Conservation (phyloP, 2,797 vertebrate genomes). For the Sandelia bainsii region DNA sequence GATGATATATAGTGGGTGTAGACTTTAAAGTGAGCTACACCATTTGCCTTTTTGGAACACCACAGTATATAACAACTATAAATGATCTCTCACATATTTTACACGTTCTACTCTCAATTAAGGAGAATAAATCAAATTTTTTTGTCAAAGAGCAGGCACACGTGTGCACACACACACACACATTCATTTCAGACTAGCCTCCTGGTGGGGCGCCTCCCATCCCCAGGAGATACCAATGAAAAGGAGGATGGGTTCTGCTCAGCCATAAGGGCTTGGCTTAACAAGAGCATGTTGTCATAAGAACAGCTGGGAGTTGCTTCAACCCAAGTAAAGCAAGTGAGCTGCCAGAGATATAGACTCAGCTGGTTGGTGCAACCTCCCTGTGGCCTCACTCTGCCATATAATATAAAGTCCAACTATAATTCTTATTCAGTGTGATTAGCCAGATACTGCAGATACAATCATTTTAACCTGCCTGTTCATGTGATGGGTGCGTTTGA, state of each 20-base stretch:
- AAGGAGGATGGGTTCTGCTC: slow-evolving; percentile 73
- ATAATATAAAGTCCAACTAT: slow-evolving; percentile 46
- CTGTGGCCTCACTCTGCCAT: slow-evolving; percentile 51
- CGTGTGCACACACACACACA: slow-evolving; percentile 44
- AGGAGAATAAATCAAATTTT: slow-evolving; percentile 46
- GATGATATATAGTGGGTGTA: slow-evolving; percentile 26
- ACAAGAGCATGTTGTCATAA: slow-evolving; percentile 80
- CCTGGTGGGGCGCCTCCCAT: slow-evolving; percentile 70
- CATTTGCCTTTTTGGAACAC: background rate
- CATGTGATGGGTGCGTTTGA: slow-evolving; percentile 77
- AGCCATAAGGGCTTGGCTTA: slow-evolving; percentile 73
- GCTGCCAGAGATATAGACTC: slow-evolving; percentile 72
- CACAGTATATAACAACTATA: background rate
- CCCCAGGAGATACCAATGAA: slow-evolving; percentile 66
- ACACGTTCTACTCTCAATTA: slow-evolving; percentile 44
- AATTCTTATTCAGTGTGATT: slow-evolving; percentile 53
- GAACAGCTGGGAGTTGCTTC: slow-evolving; percentile 77
- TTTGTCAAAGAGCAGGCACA: slow-evolving; percentile 33
- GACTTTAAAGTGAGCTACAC: background rate
- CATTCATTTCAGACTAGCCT: slow-evolving; percentile 49
- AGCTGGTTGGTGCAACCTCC: slow-evolving; percentile 66
- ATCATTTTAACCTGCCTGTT: slow-evolving; percentile 76
- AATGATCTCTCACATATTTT: slow-evolving; percentile 33
- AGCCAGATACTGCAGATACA: slow-evolving; percentile 53
- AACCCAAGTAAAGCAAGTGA: slow-evolving; percentile 68